Evolutionary conservation across 2,113 vertebrate species (phyloP).

Genomic region (Edolisoma coerulescens): DNA sequence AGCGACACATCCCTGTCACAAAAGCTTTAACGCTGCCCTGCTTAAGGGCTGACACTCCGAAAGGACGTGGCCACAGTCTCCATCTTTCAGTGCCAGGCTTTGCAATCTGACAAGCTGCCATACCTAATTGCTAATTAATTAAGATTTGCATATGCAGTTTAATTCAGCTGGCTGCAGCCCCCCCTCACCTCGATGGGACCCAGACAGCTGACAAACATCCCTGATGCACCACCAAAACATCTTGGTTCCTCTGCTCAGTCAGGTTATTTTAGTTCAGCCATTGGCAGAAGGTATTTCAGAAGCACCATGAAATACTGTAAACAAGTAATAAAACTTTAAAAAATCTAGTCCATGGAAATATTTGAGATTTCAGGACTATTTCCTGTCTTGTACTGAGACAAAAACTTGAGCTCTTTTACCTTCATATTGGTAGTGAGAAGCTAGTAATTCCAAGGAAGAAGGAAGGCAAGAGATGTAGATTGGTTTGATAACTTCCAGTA

Average conservation of each 20-base stretch:
- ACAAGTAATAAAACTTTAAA: not conserved
- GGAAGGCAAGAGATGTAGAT: not conserved
- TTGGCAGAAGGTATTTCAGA: not conserved
- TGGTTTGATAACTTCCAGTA: not conserved
- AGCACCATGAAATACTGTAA: not conserved
- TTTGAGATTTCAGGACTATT: not conserved
- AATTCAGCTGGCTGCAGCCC: not conserved
- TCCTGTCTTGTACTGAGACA: not conserved
- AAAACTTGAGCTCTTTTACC: not conserved
- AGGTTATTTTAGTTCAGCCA: not conserved
- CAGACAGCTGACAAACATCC: not conserved
- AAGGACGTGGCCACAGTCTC: not conserved
- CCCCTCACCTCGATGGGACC: fast-evolving
- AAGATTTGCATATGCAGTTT: not conserved
- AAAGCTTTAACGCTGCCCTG: not conserved
- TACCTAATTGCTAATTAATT: conserved; percentile 41
- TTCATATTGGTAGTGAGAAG: not conserved
- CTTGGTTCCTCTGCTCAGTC: not conserved
- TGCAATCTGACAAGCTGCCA: conserved; percentile 5
- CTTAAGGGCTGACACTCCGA: not conserved
- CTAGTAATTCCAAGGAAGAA: not conserved
- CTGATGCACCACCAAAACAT: not conserved
- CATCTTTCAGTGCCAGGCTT: not conserved
- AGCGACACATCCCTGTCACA: not conserved
- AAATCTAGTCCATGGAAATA: not conserved